Evolutionary conservation across 2,888 invertebrate genomes (phyloP), one percentile per base, ranked within the genome.

Genomic region (Drosophila engyochracea): DNA sequence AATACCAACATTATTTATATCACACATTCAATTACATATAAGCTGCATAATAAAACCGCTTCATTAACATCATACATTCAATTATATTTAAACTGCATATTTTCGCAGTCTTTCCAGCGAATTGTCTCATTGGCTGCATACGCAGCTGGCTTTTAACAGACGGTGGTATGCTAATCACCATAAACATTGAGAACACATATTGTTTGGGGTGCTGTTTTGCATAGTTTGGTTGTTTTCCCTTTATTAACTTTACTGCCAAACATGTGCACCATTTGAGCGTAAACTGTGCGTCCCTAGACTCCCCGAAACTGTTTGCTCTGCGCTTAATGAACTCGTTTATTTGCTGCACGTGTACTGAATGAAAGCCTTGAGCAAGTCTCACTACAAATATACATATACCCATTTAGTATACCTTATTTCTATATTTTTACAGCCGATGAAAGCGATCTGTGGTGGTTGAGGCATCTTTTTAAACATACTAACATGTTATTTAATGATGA

Each of bases 261-360:
- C 85, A 81, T 68, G 72, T 82, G 66, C 76, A 74, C 76, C 67
- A 73, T 68, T 76, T 62, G 51, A 44, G 62, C 52, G 49, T 76
- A 69, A 73, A 22, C 60, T 62, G 60, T 52, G 54, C 59, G 73
- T 54, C 52, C 59, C 82, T 65, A 77, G 72, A 65, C 80, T 57
- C 58, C 19, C 37, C 31, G 14, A 22, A 16, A 37, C 53, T 31
- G 35, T 49, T 39, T 57, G 33, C 59, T 61, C 28, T 58, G 60
- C 70, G 69, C 74, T 75, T 90, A 88, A 87, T 85, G 88, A 90
- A 89, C 90, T 89, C 83, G 90, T 85, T 88, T 82, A 89, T 88
- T 80, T 74, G 73, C 78, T 76, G 88, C 83, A 85, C 86, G 90
- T 89, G 90, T 60, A 64, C 72, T 44, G 90, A 76, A 86, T 88